These are phyloP conservation scores for Bolinopsis microptera DNA, from an alignment of 37 sponge, comb jelly and placozoan species.

Conservation along the genomic window DNA sequence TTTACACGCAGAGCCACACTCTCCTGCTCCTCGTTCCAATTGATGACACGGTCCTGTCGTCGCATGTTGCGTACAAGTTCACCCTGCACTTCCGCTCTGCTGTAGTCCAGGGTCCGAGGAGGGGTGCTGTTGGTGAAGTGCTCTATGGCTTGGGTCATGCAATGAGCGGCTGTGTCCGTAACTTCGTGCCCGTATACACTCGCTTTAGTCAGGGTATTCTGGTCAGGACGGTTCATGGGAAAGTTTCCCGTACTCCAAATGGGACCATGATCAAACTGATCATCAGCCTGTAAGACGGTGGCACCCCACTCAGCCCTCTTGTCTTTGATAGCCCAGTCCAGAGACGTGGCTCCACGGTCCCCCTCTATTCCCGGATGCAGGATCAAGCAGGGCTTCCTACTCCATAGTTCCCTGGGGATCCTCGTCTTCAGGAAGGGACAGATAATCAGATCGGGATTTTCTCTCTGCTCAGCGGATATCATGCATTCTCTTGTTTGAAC, in stretches of 20 bases:
- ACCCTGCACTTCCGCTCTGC: background rate
- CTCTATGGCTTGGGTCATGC: background rate
- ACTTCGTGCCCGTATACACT: constrained; percentile 4
- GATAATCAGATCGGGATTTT: constrained; percentile 63
- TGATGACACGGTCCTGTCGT: constrained; percentile 24
- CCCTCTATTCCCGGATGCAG: constrained; percentile 67
- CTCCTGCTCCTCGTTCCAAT: constrained; percentile 56
- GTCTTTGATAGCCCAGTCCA: constrained; percentile 56
- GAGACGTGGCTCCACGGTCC: constrained; percentile 32
- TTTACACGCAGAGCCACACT: constrained; percentile 16
- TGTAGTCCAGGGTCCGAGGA: background rate
- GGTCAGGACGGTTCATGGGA: too few relatives aligned
- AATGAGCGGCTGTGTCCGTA: background rate
- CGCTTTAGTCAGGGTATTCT: constrained; percentile 24
- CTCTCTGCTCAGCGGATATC: too few relatives aligned
- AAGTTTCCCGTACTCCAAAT: constrained; percentile 41
- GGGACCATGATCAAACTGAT: constrained; percentile 61
- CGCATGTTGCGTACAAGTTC: constrained; percentile 33
- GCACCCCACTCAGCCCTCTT: constrained; percentile 46
- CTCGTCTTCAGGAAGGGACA: constrained; percentile 57
- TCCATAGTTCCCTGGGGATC: constrained; percentile 36
- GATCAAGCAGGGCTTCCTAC: constrained; percentile 10
- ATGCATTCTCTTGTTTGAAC: too few relatives aligned
- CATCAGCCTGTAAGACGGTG: constrained; percentile 65
- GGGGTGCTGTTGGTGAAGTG: background rate